phyloP scores from a whole-genome alignment of 2,113 vertebrate species.

The Pseudopipra pipra region DNA sequence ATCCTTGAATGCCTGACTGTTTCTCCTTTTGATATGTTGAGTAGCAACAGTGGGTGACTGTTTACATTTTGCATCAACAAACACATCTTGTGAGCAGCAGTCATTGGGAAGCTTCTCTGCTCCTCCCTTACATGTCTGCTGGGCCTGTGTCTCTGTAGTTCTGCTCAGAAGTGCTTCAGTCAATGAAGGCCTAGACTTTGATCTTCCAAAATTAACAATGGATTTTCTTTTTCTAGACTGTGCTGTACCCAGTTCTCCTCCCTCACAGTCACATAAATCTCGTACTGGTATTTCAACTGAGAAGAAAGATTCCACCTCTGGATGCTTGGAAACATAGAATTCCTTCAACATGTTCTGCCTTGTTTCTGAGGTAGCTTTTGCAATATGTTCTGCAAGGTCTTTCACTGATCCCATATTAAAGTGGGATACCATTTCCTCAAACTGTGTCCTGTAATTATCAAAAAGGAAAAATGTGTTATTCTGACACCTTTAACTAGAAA shows the following conservation, averaged over 20 bases:
- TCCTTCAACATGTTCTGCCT: constrained; percentile 80
- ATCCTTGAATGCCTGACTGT: constrained; percentile 7
- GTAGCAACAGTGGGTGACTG: not conserved
- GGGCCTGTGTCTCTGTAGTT: not conserved
- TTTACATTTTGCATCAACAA: constrained; percentile 26
- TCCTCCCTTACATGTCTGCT: not conserved
- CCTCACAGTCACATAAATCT: not conserved
- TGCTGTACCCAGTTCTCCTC: not conserved
- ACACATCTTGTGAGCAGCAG: not conserved
- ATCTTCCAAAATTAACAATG: not conserved
- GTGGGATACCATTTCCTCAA: constrained; percentile 85
- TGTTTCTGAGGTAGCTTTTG: constrained; percentile 76
- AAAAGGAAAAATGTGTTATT: constrained; percentile 39
- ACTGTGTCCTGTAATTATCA: constrained; percentile 81
- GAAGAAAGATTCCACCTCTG: constrained; percentile 74
- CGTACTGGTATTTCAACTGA: not conserved
- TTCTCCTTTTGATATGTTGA: constrained; percentile 16
- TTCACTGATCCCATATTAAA: constrained; percentile 76
- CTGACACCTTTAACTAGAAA: not conserved
- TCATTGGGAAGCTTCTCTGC: constrained; percentile 6
- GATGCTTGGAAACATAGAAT: constrained; percentile 80
- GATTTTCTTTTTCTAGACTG: constrained; percentile 20
- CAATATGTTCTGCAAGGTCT: constrained; percentile 79
- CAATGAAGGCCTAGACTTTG: constrained; percentile 11
- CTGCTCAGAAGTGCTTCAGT: not conserved